Evolutionary conservation across 2,888 invertebrate genomes (phyloP).

Genomic region (Oligia latruncula): DNA sequence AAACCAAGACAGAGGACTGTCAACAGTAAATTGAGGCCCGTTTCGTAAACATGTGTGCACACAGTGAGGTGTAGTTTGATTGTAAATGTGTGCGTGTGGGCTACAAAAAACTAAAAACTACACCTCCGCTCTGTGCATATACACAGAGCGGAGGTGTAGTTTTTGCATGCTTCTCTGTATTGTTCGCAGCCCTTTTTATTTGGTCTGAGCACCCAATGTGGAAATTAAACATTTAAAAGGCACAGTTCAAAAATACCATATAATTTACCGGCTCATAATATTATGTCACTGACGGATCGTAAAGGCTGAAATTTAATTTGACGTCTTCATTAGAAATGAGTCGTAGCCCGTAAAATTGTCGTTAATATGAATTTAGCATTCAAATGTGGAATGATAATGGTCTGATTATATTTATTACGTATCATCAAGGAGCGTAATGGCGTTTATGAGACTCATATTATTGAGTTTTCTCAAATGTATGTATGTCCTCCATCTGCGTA

Average conservation of each 20-base stretch:
- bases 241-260: constrained; percentile 32
- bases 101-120: no score
- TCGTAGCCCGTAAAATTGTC: constrained; percentile 66
- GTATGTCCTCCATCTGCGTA: background rate
- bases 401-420: constrained; percentile 32
- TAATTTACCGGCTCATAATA: constrained; percentile 45
- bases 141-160: no score
- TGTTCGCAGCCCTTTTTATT: no score
- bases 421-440: constrained; percentile 32
- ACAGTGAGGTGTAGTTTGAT: no score
- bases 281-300: constrained; percentile 62
- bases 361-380: constrained; percentile 59
- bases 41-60: no score
- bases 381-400: constrained; percentile 34
- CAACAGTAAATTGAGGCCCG: no score
- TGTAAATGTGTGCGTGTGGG: no score
- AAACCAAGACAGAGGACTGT: no score
- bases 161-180: no score
- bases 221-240: constrained; percentile 31
- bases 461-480: constrained; percentile 13
- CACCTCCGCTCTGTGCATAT: no score
- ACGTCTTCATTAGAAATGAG: constrained; percentile 69
- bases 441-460: background rate
- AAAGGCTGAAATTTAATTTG: constrained; percentile 73
- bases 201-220: background rate